Evolutionary conservation across 2,113 vertebrate species (phyloP).

Genomic region (Ammospiza nelsoni): DNA sequence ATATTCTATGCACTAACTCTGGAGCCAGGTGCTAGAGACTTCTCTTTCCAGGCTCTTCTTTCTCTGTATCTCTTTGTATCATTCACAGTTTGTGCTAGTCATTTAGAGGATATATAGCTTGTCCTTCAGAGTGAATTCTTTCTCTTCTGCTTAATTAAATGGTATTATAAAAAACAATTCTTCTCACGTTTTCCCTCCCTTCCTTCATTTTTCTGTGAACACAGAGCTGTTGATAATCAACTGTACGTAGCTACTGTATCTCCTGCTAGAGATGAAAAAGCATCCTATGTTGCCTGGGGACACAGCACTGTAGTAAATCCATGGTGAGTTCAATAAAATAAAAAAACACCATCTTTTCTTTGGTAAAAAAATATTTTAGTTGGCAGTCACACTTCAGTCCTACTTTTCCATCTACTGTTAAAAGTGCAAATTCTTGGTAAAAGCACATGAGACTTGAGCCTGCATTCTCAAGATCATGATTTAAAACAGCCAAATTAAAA

Average conservation of each 20-base stretch:
- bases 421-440: not conserved
- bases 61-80: not conserved
- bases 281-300: slow-evolving; percentile 94
- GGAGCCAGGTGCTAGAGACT: not conserved
- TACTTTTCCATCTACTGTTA: not conserved
- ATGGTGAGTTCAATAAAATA: slow-evolving; percentile 80
- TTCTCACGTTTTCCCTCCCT: not conserved
- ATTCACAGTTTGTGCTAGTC: not conserved
- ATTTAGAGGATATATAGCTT: not conserved
- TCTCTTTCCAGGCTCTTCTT: not conserved
- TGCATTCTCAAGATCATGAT: not conserved
- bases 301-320: slow-evolving; percentile 93
- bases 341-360: not conserved
- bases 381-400: not conserved
- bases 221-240: slow-evolving; percentile 94
- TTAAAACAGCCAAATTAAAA: not conserved
- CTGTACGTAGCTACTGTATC: slow-evolving; percentile 90
- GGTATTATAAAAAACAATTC: not conserved
- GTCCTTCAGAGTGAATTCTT: not conserved
- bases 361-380: not conserved
- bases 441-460: not conserved
- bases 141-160: not conserved
- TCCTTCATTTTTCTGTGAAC: not conserved
- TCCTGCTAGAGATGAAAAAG: slow-evolving; percentile 89
- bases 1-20: not conserved